These are phyloP conservation scores for Turdus rufiventris DNA, from an alignment of 2,113 vertebrate genomes.

Conservation along the genomic window DNA sequence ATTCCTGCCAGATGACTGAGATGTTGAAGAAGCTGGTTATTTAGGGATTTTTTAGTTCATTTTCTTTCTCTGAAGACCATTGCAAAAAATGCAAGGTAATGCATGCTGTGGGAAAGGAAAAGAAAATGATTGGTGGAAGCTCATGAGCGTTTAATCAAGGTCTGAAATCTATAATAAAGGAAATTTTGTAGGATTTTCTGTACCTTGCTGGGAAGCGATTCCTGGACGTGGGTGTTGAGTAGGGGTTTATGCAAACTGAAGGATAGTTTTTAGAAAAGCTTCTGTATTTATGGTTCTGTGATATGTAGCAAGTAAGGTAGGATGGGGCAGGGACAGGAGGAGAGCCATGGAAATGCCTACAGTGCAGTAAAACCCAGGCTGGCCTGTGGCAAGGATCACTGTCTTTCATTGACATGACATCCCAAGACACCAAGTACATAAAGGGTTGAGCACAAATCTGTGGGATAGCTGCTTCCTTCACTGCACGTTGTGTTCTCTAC, in stretches of 20 bases:
- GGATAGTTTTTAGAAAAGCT: background rate
- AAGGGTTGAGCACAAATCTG: background rate
- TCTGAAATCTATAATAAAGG: background rate
- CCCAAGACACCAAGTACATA: background rate
- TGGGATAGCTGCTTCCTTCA: background rate
- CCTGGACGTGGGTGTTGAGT: background rate
- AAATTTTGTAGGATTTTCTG: background rate
- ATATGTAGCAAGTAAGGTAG: background rate
- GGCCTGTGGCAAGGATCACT: background rate
- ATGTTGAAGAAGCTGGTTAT: background rate
- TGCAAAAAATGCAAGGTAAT: background rate
- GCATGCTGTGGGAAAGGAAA: background rate
- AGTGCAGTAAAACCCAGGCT: background rate
- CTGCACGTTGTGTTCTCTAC: rapidly evolving
- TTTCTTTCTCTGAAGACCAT: background rate
- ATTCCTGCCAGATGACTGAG: background rate
- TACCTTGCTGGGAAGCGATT: background rate
- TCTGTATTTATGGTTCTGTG: background rate
- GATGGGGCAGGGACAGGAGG: background rate
- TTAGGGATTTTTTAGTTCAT: background rate
- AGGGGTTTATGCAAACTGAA: background rate
- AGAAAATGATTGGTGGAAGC: background rate
- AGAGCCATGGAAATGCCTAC: background rate
- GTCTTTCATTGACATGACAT: background rate
- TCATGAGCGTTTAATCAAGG: background rate